These are phyloP conservation scores for Murina feae DNA, from an alignment of 2,113 vertebrate species.

Conservation along the genomic window DNA sequence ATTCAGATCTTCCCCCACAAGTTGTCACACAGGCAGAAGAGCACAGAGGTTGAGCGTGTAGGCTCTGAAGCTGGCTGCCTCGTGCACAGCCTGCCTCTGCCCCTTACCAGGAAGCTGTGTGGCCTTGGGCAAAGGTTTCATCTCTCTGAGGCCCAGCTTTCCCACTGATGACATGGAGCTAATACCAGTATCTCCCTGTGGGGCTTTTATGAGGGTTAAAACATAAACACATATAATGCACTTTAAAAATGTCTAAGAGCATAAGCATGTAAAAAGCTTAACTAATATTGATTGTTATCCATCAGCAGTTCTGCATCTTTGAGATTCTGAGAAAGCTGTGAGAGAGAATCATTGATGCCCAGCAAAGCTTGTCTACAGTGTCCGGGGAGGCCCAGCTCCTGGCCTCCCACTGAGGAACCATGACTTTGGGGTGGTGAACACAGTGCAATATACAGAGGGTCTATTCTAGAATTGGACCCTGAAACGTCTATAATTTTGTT, in stretches of 20 bases:
- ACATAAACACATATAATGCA: neutral
- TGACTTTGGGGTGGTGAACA: neutral
- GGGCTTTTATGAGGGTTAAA: neutral
- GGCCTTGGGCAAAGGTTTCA: neutral
- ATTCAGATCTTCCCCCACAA: neutral
- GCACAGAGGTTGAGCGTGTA: rapidly evolving
- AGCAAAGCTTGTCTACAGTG: neutral
- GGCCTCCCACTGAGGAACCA: neutral
- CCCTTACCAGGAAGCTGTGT: neutral
- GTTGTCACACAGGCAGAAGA: neutral
- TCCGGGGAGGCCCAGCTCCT: neutral
- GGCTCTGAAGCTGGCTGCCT: neutral
- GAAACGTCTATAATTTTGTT: neutral
- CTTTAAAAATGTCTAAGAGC: neutral
- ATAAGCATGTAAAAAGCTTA: neutral
- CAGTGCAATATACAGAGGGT: neutral
- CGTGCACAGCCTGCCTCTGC: neutral
- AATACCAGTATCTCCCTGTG: neutral
- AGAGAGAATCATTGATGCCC: too few species aligned
- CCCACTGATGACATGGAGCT: neutral
- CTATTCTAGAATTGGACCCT: neutral
- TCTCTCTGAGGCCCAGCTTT: neutral
- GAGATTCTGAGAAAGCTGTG: neutral
- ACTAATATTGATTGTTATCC: neutral
- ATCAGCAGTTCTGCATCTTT: neutral